Evolutionary conservation across 2,797 vertebrate species (phyloP).

Genomic region (Crocodylus rhombifer): DNA sequence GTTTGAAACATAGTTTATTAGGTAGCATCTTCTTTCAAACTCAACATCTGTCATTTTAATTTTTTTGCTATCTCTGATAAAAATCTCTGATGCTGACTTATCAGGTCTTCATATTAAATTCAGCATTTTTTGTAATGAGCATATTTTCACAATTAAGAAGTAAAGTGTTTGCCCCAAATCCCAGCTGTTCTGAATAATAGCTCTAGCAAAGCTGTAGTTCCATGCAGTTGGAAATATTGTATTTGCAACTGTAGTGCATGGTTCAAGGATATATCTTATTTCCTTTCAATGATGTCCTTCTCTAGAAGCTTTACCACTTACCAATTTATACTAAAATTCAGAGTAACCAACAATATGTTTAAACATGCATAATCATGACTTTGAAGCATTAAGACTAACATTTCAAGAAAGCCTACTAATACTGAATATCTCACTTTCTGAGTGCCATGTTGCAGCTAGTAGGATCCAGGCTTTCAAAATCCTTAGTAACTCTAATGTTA

Average conservation of each 20-base stretch:
- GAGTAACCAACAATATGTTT: not conserved
- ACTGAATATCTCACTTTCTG: not conserved
- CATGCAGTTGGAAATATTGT: not conserved
- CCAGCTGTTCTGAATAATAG: not conserved
- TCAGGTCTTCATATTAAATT: not conserved
- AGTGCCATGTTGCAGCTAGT: not conserved
- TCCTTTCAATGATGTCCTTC: not conserved
- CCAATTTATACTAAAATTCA: not conserved
- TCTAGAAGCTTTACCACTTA: not conserved
- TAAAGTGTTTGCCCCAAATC: not conserved
- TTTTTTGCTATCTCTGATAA: not conserved
- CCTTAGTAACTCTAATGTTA: not conserved
- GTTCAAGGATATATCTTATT: not conserved
- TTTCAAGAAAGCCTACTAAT: not conserved
- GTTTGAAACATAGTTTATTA: not conserved
- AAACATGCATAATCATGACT: not conserved
- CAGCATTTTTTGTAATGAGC: not conserved
- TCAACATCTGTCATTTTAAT: not conserved
- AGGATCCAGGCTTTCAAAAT: not conserved
- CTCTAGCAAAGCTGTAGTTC: not conserved
- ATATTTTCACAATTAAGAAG: not conserved
- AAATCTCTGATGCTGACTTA: not conserved
- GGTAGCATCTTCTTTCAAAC: not conserved
- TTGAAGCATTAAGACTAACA: not conserved
- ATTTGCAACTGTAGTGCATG: not conserved